phyloP scores from a whole-genome alignment of 2,797 vertebrate species.

The Paramormyrops hopkinsi region DNA sequence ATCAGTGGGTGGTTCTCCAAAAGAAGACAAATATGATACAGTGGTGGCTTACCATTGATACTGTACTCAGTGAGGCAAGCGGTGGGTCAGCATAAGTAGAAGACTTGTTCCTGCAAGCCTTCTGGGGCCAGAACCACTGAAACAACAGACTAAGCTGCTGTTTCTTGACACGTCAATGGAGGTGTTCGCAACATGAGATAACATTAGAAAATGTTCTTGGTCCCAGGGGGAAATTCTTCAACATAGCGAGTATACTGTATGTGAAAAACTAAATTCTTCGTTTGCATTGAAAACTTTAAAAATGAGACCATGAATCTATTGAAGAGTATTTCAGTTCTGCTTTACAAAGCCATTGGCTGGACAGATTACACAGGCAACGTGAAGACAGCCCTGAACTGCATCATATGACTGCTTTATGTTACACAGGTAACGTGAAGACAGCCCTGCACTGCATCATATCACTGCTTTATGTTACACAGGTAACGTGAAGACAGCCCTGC shows the following conservation, averaged over 20 bases:
- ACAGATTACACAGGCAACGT: neutral
- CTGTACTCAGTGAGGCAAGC: neutral
- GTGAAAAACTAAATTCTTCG: neutral
- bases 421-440: neutral
- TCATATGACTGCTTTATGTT: neutral
- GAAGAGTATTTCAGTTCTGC: neutral
- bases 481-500: neutral
- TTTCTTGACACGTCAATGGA: neutral
- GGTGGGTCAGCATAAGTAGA: neutral
- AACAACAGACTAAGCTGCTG: neutral
- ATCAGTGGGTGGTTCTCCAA: neutral
- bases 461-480: neutral
- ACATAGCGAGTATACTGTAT: neutral
- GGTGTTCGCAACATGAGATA: neutral
- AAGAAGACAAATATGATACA: neutral
- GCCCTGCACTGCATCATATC: neutral
- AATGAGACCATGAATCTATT: neutral
- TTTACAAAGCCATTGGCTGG: neutral
- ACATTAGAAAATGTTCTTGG: neutral
- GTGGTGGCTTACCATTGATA: neutral
- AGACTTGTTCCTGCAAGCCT: neutral
- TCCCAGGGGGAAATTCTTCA: neutral
- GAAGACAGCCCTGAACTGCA: neutral
- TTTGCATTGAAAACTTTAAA: neutral
- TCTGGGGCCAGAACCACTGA: neutral